phyloP scores from a whole-genome alignment of 37 sponge, comb jelly and placozoan genomes.

The Crambe crambe region DNA sequence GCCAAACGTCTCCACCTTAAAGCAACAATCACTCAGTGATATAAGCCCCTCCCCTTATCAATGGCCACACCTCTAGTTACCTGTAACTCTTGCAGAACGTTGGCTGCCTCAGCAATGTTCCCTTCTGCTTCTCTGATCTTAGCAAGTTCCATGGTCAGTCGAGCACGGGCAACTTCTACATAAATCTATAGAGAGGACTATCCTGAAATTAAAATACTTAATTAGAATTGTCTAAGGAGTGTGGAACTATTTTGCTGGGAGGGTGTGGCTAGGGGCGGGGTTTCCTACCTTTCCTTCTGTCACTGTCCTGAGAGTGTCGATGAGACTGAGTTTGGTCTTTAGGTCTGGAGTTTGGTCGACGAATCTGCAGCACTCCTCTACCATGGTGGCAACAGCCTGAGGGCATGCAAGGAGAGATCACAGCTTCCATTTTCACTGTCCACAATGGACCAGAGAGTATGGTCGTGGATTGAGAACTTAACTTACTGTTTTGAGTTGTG shows the following conservation, averaged over 20 bases:
- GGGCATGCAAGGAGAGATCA: neutral
- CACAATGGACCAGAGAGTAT: no score
- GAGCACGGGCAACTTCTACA: slow-evolving; percentile 95
- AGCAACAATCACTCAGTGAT: neutral
- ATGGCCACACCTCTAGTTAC: slow-evolving; percentile 19
- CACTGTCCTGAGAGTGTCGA: slow-evolving; percentile 87
- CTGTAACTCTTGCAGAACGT: slow-evolving; percentile 92
- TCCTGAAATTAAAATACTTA: neutral
- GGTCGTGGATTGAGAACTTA: neutral
- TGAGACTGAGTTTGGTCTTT: slow-evolving; percentile 83
- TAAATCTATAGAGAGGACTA: slow-evolving; percentile 70
- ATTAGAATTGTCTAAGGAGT: no score
- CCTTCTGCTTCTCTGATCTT: slow-evolving; percentile 87
- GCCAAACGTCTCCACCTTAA: slow-evolving; percentile 97
- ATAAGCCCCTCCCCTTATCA: neutral
- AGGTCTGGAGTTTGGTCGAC: slow-evolving; percentile 86
- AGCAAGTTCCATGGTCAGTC: slow-evolving; percentile 91
- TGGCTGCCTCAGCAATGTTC: slow-evolving; percentile 81
- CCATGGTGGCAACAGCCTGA: slow-evolving; percentile 90
- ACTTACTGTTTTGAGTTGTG: slow-evolving; percentile 86
- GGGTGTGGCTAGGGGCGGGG: neutral
- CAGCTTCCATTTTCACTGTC: no score
- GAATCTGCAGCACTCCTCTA: slow-evolving; percentile 89
- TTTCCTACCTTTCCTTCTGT: slow-evolving; percentile 92
- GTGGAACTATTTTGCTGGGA: neutral